Evolutionary conservation across 2,113 vertebrate genomes (phyloP), one percentile per base, ranked within the genome.

Genomic region (Erythrocercus mccallii): DNA sequence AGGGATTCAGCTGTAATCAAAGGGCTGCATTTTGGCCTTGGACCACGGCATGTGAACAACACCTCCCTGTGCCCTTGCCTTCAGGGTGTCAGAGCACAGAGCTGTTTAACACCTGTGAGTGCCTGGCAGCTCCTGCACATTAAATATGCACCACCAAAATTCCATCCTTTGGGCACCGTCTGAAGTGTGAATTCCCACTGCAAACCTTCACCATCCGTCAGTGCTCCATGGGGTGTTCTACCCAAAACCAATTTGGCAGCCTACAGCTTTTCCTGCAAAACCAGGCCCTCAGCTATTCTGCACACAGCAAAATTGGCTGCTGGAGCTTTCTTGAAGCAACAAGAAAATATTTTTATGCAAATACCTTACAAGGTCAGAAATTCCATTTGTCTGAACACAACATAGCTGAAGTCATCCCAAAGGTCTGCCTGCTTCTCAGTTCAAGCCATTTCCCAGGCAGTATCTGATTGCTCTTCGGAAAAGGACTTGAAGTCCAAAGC

Each of bases 1-100:
- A 62, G 56, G 42, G 54, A 33, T 78, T 73, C 51, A 90, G 21
- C 85, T 58, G 68, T 5, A 88, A 38, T 8, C 76, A 25, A 18
- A 76, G 81, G 76, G 58, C 15, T 72, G 42, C n/a, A 66, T 65
- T 94, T 71, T 77, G n/a, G 42, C 45, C 60, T 56, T 35, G n/a
- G 57, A 76, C 13, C 31, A 14, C 0, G 37, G 68, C 64, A 37
- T 1, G 24, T 14, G 64, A 62, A 31, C 25, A 69, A 0, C n/a
- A 38, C 16, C 53, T 74, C 38, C 40, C 51, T 0, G 0, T 20
- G 64, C 7, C 70, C 58, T 4, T 80, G 64, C 64, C 88, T 45
- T 51, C 51, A 28, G 56, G 28, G 28, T 61, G 69, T 65, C 35
- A 42, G 61, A 92, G 70, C 33, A 57, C 28, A 79, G 51, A 54